Evolutionary conservation across 2,113 vertebrate species (phyloP), one percentile per base, ranked within the genome.

Genomic region (Zosterops borbonicus): DNA sequence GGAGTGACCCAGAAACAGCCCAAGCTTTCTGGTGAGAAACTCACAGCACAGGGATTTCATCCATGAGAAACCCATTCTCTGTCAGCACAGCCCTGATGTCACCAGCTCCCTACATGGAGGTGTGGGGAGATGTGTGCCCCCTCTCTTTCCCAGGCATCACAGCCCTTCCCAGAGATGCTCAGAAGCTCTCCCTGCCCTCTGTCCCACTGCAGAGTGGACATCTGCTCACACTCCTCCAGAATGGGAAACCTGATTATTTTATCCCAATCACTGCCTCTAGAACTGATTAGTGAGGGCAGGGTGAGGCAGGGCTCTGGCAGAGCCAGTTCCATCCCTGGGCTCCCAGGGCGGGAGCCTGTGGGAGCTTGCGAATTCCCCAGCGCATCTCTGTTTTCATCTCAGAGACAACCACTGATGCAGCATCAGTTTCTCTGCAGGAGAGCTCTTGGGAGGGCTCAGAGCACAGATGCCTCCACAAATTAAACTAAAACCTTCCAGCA

Each of bases 91-190:
- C 25, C 25, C 39, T 16, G 60, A 14, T 1, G 1, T 15, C 42
- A 49, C 9, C 41, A 10, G 50, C 60, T 65, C 60, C 52, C 56
- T 29, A 3, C 4, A 3, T 0, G 0, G 31, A 35, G n/a, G 2
- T 22, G 62, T 53, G 19, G 28, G 47, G 14, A 35, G 11, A 44
- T 0, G 0, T 22, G 21, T 25, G 62, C 41, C 35, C 59, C 27
- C 33, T 67, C 39, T 24, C 53, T 23, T 3, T 18, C 50, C 25
- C 31, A 76, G 18, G 25, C 35, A 29, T 25, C 18, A 4, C 50
- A 68, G 47, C 55, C n/a, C 39, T 59, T 14, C 9, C 50, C 41
- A 11, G 53, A 78, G 52, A 33, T 11, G 35, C 8, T 86, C 4
- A 5, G 73, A 44, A 46, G 28, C 28, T 64, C 71, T 62, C 37